Percentiles rank a stretch among this genome's conserved stretches.
Evolutionary conservation across 2,797 vertebrate species (phyloP).

Genomic region (Helicolenus hilgendorfi): DNA sequence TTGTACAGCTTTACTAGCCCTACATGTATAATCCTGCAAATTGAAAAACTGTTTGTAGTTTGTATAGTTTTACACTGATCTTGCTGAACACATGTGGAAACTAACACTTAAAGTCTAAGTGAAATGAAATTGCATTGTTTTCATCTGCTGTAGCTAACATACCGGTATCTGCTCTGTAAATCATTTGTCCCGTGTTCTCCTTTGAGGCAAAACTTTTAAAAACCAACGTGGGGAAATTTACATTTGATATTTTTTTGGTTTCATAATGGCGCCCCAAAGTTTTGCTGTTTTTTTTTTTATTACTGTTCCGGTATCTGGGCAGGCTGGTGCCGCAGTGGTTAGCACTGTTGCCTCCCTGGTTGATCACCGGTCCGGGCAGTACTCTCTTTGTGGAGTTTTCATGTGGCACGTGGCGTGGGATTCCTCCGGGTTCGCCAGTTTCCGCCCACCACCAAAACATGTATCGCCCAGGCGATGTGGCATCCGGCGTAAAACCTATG

Average conservation of each 20-base stretch:
- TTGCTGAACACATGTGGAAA: neutral
- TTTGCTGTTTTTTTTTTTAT: too few relatives aligned
- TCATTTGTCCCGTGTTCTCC: neutral
- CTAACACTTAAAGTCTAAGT: neutral
- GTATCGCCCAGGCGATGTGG: too few relatives aligned
- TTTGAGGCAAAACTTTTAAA: neutral
- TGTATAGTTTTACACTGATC: neutral
- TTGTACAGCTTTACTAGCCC: neutral
- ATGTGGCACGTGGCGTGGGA: too few relatives aligned
- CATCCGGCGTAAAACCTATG: too few relatives aligned
- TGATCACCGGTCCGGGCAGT: too few relatives aligned
- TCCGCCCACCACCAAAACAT: too few relatives aligned
- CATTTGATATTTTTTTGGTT: neutral
- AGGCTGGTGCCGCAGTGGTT: too few relatives aligned
- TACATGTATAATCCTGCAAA: neutral
- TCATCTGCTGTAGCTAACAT: neutral
- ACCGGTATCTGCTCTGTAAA: neutral
- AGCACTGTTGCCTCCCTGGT: too few relatives aligned
- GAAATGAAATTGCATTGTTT: neutral
- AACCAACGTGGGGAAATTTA: neutral
- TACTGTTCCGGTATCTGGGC: too few relatives aligned
- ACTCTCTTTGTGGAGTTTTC: too few relatives aligned
- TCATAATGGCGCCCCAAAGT: too few relatives aligned
- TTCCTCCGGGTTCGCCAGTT: too few relatives aligned
- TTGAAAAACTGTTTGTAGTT: neutral